These are phyloP conservation scores for Hybognathus amarus DNA, from an alignment of 2,797 vertebrate genomes.

Conservation along the genomic window DNA sequence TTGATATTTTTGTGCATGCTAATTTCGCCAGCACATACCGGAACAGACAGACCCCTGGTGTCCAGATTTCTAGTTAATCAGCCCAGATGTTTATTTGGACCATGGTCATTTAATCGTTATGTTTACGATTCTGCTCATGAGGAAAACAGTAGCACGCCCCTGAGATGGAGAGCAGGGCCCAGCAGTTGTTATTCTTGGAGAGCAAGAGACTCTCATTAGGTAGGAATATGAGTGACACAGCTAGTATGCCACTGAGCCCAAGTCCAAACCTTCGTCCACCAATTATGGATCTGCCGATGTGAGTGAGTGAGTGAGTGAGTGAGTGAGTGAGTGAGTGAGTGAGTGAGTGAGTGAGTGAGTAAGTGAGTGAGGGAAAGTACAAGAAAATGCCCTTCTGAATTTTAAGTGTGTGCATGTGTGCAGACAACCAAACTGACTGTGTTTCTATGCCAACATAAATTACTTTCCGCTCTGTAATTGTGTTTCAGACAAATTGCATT, in stretches of 20 bases:
- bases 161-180: constrained; percentile 29
- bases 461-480: constrained; percentile 25
- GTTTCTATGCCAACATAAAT: constrained; percentile 37
- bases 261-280: constrained; percentile 50
- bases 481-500: constrained; percentile 22
- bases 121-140: constrained; percentile 22
- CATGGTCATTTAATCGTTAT: constrained; percentile 32
- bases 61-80: constrained; percentile 32
- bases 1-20: background rate
- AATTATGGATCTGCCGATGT: constrained; percentile 55
- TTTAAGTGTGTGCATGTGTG: constrained; percentile 35
- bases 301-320: no score
- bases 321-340: background rate
- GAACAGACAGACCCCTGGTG: constrained; percentile 13
- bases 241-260: constrained; percentile 53
- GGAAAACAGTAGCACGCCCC: constrained; percentile 37
- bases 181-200: constrained; percentile 19
- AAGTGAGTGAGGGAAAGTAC: constrained; percentile 41
- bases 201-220: constrained; percentile 47
- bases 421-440: constrained; percentile 23
- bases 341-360: background rate
- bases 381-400: constrained; percentile 23
- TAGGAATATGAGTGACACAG: constrained; percentile 54
- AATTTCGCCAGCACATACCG: background rate
- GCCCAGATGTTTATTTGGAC: constrained; percentile 41